These are phyloP conservation scores for Cyprinus carpio DNA, from an alignment of 2,113 vertebrate species.

Conservation along the genomic window DNA sequence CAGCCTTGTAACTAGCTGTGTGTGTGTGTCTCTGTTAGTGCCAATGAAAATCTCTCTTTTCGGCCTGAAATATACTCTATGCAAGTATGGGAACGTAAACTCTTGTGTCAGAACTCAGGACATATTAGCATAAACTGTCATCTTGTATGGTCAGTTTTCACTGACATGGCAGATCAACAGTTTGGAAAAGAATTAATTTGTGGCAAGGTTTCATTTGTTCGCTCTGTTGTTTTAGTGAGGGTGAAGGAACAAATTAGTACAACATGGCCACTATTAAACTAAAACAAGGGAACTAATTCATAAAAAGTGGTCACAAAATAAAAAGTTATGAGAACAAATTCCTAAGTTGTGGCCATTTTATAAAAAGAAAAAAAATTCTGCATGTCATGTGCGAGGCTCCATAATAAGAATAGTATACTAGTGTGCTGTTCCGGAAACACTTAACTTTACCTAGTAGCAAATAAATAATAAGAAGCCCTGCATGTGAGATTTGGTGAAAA, in stretches of 20 bases:
- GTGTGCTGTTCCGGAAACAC: too few relatives aligned
- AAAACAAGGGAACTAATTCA: background rate
- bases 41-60: constrained; percentile 40
- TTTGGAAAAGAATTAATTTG: background rate
- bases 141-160: background rate
- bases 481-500: too few relatives aligned
- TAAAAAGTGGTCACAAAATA: background rate
- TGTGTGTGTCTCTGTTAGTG: constrained; percentile 60
- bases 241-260: background rate
- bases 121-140: background rate
- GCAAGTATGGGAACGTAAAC: background rate
- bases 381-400: too few relatives aligned
- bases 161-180: background rate
- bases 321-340: background rate
- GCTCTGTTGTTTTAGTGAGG: too few relatives aligned
- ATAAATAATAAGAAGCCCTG: too few relatives aligned
- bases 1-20: constrained; percentile 56
- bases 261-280: background rate
- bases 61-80: constrained; percentile 3
- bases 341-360: background rate
- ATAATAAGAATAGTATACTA: too few relatives aligned
- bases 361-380: too few relatives aligned
- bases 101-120: background rate
- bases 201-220: background rate
- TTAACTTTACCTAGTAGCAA: too few relatives aligned